Evolutionary conservation across 2,797 vertebrate genomes (phyloP).

Genomic region (Falco biarmicus): DNA sequence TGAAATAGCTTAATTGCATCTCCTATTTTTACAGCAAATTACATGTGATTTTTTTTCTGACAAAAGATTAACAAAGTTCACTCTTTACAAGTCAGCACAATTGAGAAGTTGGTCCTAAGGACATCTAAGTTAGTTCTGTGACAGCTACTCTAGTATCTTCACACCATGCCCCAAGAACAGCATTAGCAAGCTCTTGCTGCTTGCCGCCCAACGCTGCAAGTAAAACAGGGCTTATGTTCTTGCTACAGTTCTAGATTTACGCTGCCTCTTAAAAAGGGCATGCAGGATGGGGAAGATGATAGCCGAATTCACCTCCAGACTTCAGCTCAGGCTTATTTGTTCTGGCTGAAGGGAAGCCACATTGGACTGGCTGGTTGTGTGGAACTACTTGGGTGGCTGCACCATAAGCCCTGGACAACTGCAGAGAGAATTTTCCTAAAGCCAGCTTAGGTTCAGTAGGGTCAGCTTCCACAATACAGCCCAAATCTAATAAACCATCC

Average conservation of each 20-base stretch:
- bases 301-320: not conserved
- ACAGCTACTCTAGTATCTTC: not conserved
- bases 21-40: not conserved
- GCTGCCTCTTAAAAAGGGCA: not conserved
- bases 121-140: not conserved
- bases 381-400: not conserved
- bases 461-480: not conserved
- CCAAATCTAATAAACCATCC: not conserved
- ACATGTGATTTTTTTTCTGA: not conserved
- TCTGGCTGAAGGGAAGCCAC: not conserved
- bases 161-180: not conserved
- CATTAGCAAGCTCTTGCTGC: not conserved
- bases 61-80: not conserved
- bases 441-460: not conserved
- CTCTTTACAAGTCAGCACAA: not conserved
- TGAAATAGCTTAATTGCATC: not conserved
- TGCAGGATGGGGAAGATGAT: not conserved
- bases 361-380: not conserved
- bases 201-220: not conserved
- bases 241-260: not conserved
- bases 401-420: not conserved
- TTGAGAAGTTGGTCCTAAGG: not conserved
- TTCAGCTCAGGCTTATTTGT: not conserved
- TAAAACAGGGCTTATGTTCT: not conserved
- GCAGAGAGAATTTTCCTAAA: not conserved